These are phyloP conservation scores for Alloplasta piceator DNA, from an alignment of 2,888 invertebrate genomes.

Conservation along the genomic window DNA sequence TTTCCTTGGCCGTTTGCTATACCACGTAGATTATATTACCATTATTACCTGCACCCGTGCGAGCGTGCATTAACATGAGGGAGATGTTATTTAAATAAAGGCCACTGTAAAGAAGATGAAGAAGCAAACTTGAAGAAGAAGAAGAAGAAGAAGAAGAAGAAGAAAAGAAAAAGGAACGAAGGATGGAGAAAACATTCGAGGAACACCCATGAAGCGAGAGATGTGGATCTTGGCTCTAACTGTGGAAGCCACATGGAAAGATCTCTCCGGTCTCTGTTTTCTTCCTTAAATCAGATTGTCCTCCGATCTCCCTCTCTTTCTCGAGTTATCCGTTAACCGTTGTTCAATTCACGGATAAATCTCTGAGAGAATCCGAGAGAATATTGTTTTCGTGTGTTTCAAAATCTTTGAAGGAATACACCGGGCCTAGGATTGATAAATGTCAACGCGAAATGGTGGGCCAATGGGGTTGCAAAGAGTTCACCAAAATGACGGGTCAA, in stretches of 20 bases:
- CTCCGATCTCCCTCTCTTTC: not conserved
- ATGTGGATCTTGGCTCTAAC: conserved; percentile 62
- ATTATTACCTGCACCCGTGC: conserved; percentile 70
- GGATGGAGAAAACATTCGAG: conserved; percentile 17
- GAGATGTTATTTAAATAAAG: conserved; percentile 74
- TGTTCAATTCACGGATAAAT: too few species aligned
- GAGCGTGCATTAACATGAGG: conserved; percentile 73
- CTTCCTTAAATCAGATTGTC: conserved; percentile 20
- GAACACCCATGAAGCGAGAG: conserved; percentile 64
- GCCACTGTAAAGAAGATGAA: conserved; percentile 19
- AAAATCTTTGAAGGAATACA: too few species aligned
- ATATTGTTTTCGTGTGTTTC: too few species aligned
- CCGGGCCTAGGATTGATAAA: too few species aligned
- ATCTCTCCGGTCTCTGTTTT: not conserved
- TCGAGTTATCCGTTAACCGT: conserved; percentile 8
- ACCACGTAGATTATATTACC: conserved; percentile 74
- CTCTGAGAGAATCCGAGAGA: too few species aligned
- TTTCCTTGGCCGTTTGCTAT: conserved; percentile 72
- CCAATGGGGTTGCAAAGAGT: too few species aligned
- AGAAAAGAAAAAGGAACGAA: conserved; percentile 19
- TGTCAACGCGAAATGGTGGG: too few species aligned
- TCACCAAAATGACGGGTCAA: too few species aligned
- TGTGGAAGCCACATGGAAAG: conserved; percentile 46
- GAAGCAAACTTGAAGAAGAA: not conserved
- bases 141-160: conserved; percentile 55